Base-by-base conservation (phyloP, 2,113 vertebrate species). In the Cardinalis cardinalis region DNA sequence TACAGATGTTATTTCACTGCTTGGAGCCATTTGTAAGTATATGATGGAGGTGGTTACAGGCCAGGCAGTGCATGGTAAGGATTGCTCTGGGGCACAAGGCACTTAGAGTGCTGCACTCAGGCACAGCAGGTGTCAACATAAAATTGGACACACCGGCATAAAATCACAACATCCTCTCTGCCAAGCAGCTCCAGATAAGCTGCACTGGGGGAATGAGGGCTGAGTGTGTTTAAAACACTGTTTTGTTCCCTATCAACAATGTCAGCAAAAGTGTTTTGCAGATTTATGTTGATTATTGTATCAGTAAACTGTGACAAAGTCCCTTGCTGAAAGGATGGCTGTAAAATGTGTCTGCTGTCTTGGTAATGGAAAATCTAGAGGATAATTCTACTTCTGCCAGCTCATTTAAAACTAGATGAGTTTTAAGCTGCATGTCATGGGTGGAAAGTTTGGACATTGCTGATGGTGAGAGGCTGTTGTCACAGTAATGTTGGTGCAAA, bases 1-100 rank as follows among this genome's bases (percentile, higher is more conserved):
- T 97, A 97, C 56, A 93, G 96, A 95, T 95, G 92, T 96, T 96
- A 97, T 97, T 97, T 95, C 5, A 0, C 86, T 81, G 94, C 94
- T 97, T 96, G 96, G 84, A 95, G 95, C 80, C 92, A 71, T 95
- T 97, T 96, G 92, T 70, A 95, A 60, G 91, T 51, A 9, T 38
- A 52, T 3, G 34, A 75, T 23, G 82, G 82, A 87, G 74, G 71
- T 63, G 83, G 89, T 68, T 90, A 64, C n/a, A 69, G 66, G 78
- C 40, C 5, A 44, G 93, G 36, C 36, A 59, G 84, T 55, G 78
- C 90, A 58, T 40, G 28, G 94, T 18, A 14, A 79, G 83, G 66
- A 77, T 40, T 20, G 79, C 88, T 88, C 23, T 2, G 44, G 87
- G 87, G 88, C 63, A 53, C 58, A 69, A 4, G 11, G 49, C 51